Percentiles rank a stretch among this genome's conserved stretches.
These are phyloP conservation scores for Caenorhabditis macrosperma DNA, from an alignment of 2,888 invertebrate species.

Conservation along the genomic window DNA sequence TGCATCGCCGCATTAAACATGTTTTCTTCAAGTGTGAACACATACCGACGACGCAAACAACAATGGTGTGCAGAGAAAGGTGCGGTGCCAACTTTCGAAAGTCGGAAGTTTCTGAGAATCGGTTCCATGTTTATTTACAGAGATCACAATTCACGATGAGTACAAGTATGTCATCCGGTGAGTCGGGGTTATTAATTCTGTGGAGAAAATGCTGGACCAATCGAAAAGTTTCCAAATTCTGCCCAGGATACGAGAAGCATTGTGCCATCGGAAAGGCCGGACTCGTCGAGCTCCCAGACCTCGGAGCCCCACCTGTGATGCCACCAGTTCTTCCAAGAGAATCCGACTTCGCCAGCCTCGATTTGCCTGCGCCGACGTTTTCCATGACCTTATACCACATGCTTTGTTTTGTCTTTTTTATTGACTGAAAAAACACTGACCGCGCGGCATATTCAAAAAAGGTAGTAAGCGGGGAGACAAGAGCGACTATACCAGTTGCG, in stretches of 20 bases:
- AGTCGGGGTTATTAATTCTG: too few relatives aligned
- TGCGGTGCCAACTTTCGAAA: conserved; percentile 40
- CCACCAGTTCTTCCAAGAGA: conserved; percentile 74
- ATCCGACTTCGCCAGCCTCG: conserved; percentile 64
- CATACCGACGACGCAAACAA: conserved; percentile 33
- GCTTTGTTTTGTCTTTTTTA: conserved; percentile 50
- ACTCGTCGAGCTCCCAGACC: conserved; percentile 54
- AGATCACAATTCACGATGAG: background rate
- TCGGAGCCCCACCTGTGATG: conserved; percentile 64
- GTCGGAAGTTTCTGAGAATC: background rate
- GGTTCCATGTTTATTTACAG: background rate
- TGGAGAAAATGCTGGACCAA: conserved; percentile 52
- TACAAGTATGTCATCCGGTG: too few relatives aligned
- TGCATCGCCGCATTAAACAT: conserved; percentile 31
- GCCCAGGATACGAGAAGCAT: conserved; percentile 74
- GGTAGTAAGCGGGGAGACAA: background rate
- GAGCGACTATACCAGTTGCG: conserved; percentile 13
- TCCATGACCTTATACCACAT: conserved; percentile 50
- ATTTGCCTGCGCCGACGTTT: conserved; percentile 62
- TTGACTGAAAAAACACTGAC: conserved; percentile 41
- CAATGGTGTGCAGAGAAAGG: conserved; percentile 29
- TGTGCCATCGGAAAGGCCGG: conserved; percentile 65
- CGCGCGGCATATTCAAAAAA: conserved; percentile 56
- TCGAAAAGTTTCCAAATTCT: conserved; percentile 74
- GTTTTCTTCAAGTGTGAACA: conserved; percentile 32